phyloP scores from a whole-genome alignment of 1,140 invertebrate genomes.

The Amyelois transitella region DNA sequence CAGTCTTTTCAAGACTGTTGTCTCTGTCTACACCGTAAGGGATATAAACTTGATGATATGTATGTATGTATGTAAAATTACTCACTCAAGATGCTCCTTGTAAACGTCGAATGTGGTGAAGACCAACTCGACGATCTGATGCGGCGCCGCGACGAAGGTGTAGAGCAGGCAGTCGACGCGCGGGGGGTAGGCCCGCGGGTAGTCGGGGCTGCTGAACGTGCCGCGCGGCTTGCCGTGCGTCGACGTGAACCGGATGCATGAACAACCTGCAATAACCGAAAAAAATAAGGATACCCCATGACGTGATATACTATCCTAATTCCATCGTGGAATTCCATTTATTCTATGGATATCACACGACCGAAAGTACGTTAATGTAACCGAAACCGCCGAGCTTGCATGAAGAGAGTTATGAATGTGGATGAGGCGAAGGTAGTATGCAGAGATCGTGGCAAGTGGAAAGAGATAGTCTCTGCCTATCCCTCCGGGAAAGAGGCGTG shows the following conservation, averaged over 20 bases:
- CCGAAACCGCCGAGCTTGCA: no score
- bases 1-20: no score
- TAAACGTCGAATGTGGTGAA: slow-evolving; percentile 87
- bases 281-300: not conserved
- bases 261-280: slow-evolving; percentile 79
- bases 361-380: no score
- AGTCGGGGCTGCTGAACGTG: slow-evolving; percentile 88
- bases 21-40: no score
- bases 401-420: no score
- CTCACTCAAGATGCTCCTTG: slow-evolving; percentile 78
- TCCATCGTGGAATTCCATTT: no score
- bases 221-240: slow-evolving; percentile 86
- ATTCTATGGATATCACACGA: no score
- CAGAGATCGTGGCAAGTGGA: no score
- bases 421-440: no score
- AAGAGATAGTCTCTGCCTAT: no score
- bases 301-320: no score
- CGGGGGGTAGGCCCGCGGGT: slow-evolving; percentile 82
- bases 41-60: not conserved
- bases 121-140: slow-evolving; percentile 87
- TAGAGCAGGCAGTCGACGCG: slow-evolving; percentile 90
- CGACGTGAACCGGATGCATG: slow-evolving; percentile 86
- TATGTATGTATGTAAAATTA: slow-evolving; percentile 25
- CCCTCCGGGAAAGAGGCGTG: no score
- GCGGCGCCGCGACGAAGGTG: slow-evolving; percentile 84